Percentiles rank a stretch among this genome's conserved stretches.
phyloP scores from a whole-genome alignment of 2,888 invertebrate species.

The Papilio gigon region DNA sequence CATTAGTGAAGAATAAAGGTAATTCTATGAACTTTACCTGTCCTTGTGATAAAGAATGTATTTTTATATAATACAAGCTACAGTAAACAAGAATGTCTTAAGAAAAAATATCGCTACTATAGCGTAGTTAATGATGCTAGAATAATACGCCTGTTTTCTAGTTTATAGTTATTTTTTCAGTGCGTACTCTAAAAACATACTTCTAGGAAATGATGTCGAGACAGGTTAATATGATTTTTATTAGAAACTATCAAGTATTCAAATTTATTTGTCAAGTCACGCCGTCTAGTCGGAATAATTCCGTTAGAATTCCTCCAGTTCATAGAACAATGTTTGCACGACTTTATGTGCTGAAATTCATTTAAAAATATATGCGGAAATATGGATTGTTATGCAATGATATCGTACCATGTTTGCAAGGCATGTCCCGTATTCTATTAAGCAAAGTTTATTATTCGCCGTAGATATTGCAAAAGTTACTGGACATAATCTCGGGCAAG shows the following conservation, averaged over 20 bases:
- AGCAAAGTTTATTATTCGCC: conserved; percentile 50
- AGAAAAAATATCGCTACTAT: not conserved
- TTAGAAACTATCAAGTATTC: conserved; percentile 4
- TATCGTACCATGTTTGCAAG: not conserved
- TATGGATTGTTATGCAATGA: not conserved
- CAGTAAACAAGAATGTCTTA: not conserved
- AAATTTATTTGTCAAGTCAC: conserved; percentile 9
- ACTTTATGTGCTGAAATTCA: not conserved
- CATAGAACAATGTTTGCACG: not conserved
- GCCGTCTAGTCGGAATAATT: not conserved
- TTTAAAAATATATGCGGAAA: not conserved
- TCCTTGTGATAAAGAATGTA: not conserved
- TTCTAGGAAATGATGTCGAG: conserved; percentile 1
- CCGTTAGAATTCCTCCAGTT: not conserved
- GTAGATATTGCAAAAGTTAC: conserved; percentile 59
- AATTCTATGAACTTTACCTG: conserved; percentile 44
- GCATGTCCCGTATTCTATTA: conserved; percentile 29
- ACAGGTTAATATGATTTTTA: conserved; percentile 2
- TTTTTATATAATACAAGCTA: not conserved
- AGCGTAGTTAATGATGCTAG: not conserved
- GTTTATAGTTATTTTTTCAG: not conserved
- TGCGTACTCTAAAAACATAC: conserved; percentile 32
- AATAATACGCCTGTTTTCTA: not conserved
- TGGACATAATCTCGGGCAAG: conserved; percentile 49
- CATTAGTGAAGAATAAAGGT: conserved; percentile 28